phyloP scores from a whole-genome alignment of 1,140 invertebrate genomes.

The Bradysia coprophila region DNA sequence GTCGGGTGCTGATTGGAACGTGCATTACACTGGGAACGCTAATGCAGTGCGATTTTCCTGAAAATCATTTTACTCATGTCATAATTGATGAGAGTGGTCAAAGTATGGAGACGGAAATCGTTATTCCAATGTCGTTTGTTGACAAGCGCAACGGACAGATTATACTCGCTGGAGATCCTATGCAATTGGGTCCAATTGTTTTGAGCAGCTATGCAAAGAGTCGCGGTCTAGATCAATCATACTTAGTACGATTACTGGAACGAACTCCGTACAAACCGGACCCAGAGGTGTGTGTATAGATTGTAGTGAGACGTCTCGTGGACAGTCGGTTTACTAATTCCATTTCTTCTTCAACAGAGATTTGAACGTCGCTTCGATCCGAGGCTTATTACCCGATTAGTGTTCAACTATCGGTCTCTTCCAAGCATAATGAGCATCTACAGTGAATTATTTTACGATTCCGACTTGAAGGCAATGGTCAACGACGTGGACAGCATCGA shows the following conservation, averaged over 20 bases:
- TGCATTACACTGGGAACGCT: constrained; percentile 52
- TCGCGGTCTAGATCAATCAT: constrained; percentile 49
- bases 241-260: constrained; percentile 46
- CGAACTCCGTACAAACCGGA: constrained; percentile 45
- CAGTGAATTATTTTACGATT: constrained; percentile 63
- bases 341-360: neutral
- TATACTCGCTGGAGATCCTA: constrained; percentile 77
- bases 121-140: constrained; percentile 46
- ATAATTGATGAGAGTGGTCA: constrained; percentile 86
- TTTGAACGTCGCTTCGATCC: constrained; percentile 41
- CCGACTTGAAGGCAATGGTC: constrained; percentile 17
- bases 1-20: constrained; percentile 69
- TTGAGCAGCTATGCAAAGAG: constrained; percentile 38
- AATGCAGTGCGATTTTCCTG: constrained; percentile 39
- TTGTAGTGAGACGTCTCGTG: too few species aligned
- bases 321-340: too few species aligned
- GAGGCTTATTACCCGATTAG: constrained; percentile 45
- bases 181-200: constrained; percentile 75
- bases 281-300: constrained; percentile 12
- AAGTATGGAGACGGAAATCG: constrained; percentile 70
- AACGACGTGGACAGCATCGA: constrained; percentile 14
- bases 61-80: constrained; percentile 69
- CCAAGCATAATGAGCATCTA: constrained; percentile 53
- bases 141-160: constrained; percentile 39
- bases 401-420: constrained; percentile 63